Conservation (phyloP, 2,113 vertebrate genomes). For the Pelusios castaneus region DNA sequence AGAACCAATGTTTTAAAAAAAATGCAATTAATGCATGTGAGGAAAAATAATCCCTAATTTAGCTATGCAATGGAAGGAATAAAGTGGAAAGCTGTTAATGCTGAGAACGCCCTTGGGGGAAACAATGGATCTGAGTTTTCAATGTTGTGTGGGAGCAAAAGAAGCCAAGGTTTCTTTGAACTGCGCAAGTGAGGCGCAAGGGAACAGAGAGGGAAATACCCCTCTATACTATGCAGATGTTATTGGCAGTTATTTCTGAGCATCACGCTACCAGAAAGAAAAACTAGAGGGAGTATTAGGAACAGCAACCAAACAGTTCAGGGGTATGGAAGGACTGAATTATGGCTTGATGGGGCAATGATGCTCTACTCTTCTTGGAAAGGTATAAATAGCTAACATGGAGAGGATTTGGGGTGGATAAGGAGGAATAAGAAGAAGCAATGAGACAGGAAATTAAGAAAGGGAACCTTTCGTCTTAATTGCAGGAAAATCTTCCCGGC, state of each 20-base stretch:
- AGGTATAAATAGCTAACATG: background rate
- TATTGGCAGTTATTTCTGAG: background rate
- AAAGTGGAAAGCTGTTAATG: background rate
- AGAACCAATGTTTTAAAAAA: slow-evolving; percentile 1
- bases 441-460: slow-evolving; percentile 7
- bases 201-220: background rate
- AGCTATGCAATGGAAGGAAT: background rate
- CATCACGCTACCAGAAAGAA: background rate
- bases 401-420: slow-evolving; percentile 18
- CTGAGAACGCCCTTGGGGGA: background rate
- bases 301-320: background rate
- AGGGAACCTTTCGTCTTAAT: slow-evolving; percentile 41
- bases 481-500: slow-evolving; percentile 11
- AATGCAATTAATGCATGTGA: rapidly evolving
- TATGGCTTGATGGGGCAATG: background rate
- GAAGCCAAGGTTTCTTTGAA: background rate
- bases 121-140: background rate
- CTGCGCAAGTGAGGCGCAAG: background rate
- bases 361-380: background rate
- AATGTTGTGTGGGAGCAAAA: background rate
- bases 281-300: background rate
- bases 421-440: background rate
- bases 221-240: background rate
- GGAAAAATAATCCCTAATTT: background rate
- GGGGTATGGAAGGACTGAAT: background rate